These are phyloP conservation scores for Pomatorhinus ruficollis DNA, from an alignment of 2,113 vertebrate genomes.

Conservation along the genomic window DNA sequence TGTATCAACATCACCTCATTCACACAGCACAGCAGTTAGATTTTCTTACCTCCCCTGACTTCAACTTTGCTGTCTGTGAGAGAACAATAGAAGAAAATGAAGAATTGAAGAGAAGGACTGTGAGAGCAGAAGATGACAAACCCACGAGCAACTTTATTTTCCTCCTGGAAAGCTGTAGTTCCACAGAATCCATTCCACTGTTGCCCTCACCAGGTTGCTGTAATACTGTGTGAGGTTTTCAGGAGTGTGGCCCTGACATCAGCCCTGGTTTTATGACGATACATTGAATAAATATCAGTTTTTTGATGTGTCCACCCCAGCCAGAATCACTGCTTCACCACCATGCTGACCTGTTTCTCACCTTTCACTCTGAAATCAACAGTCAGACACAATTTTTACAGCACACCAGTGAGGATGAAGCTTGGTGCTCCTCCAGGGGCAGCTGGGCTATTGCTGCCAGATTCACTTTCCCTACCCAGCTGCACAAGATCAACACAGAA, in stretches of 20 bases:
- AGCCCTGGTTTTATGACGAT: background rate
- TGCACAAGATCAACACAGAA: background rate
- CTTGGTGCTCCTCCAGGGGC: background rate
- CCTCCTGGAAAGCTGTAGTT: background rate
- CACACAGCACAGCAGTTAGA: background rate
- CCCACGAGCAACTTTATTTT: background rate
- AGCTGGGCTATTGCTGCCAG: background rate
- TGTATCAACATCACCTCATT: background rate
- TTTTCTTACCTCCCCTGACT: background rate
- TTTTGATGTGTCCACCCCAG: rapidly evolving
- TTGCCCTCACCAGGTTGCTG: background rate
- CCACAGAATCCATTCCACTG: background rate
- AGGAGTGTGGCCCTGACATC: background rate
- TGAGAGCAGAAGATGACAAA: background rate
- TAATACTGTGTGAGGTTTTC: background rate
- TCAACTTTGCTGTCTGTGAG: background rate
- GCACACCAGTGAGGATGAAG: rapidly evolving
- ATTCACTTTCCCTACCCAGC: background rate
- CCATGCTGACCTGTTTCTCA: rapidly evolving
- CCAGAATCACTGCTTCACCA: background rate
- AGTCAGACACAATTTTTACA: background rate
- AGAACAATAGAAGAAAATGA: background rate
- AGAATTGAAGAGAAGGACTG: background rate
- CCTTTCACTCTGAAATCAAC: background rate
- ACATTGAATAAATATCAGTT: background rate